Evolutionary conservation across 2,888 invertebrate species (phyloP).

Genomic region (Leistus spinibarbis): DNA sequence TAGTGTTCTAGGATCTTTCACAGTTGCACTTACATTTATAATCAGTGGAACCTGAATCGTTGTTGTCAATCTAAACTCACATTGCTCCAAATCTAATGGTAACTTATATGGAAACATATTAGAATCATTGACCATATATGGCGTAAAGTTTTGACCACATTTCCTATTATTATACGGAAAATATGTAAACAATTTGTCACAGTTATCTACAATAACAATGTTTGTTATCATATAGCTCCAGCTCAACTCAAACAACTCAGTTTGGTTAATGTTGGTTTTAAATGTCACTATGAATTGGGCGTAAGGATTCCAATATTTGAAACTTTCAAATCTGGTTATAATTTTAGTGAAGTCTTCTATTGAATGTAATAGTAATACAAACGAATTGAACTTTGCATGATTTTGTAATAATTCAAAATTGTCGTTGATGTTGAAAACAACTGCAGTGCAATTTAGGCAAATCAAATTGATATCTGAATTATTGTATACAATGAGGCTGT

Average conservation of each 20-base stretch:
- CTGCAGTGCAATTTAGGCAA: neutral
- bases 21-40: neutral
- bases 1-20: neutral
- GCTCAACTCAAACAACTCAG: constrained; percentile 12
- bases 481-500: neutral
- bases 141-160: constrained; percentile 15
- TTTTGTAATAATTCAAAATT: neutral
- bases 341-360: neutral
- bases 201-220: constrained; percentile 7
- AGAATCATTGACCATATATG: neutral
- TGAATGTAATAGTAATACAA: constrained; percentile 11
- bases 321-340: neutral
- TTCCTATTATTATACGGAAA: constrained; percentile 13
- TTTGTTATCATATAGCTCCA: constrained; percentile 18
- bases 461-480: neutral
- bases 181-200: constrained; percentile 6
- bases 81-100: constrained; percentile 7
- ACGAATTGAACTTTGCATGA: neutral
- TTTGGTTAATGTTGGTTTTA: neutral
- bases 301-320: constrained; percentile 20
- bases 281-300: constrained; percentile 8
- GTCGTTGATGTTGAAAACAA: neutral
- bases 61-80: neutral
- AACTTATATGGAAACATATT: constrained; percentile 15
- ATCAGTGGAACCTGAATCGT: neutral